Evolutionary conservation across 2,113 vertebrate genomes (phyloP).

Genomic region (Lagopus muta): DNA sequence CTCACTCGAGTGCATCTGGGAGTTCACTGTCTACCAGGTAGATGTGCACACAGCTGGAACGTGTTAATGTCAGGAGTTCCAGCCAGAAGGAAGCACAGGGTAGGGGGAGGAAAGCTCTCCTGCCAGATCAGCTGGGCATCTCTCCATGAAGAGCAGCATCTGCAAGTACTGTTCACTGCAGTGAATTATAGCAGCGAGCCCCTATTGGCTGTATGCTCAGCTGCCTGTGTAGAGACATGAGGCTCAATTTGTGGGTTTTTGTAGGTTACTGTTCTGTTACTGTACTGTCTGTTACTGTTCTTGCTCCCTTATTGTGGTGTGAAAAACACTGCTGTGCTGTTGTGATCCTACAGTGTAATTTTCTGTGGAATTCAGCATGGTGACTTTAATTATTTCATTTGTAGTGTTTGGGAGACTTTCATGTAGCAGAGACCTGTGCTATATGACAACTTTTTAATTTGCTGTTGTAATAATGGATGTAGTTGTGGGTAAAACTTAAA

Average conservation of each 20-base stretch:
- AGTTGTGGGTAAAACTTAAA: background rate
- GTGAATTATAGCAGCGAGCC: background rate
- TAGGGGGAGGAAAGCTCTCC: background rate
- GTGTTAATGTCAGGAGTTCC: background rate
- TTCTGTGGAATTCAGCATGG: background rate
- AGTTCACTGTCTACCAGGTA: background rate
- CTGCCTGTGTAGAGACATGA: accelerated
- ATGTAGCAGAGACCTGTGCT: background rate
- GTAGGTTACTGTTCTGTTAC: background rate
- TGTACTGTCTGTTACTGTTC: background rate
- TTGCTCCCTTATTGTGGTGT: background rate
- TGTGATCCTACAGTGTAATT: background rate
- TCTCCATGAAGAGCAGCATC: background rate
- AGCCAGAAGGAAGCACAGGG: background rate
- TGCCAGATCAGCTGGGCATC: background rate
- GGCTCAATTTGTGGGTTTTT: background rate
- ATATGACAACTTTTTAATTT: background rate
- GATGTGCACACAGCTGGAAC: background rate
- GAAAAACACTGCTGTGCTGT: background rate
- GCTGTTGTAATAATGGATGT: background rate
- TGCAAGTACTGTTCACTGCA: background rate
- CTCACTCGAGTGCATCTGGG: background rate
- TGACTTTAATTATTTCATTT: background rate
- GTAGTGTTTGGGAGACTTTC: background rate
- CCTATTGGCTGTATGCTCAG: background rate